Base-by-base conservation (phyloP, 2,113 vertebrate species). In the Piprites chloris region DNA sequence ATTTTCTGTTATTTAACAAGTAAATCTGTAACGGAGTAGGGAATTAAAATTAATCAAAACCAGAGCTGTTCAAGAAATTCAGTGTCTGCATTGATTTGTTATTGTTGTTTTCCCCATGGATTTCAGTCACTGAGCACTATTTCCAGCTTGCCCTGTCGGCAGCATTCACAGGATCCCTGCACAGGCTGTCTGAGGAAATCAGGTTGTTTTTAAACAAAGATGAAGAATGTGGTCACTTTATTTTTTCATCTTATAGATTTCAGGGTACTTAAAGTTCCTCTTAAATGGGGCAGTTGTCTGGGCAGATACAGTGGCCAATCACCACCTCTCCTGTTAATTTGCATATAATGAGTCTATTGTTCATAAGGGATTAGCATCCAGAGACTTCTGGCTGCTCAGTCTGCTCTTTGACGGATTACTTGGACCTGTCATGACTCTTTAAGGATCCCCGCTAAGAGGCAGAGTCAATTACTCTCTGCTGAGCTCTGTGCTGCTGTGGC, bases 381-480 rank as follows among this genome's bases (percentile, higher is more conserved):
- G 92, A 89, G 42, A 53, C 89, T 93, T 52, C 66, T 95, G 95
- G 95, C 95, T 95, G 32, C 3, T 84, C 92, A 81, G 79, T 65
- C 93, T 83, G 76, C 75, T 84, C 68, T 91, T 63, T 96, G 95
- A 93, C 41, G 20, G 93, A 96, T 96, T 96, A 90, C 79, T 94
- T 97, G 95, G 95, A 94, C 79, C 82, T 84, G 91, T 95, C 96
- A 93, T 35, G 96, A 80, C 85, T 96, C 79, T 88, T 97, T 88
- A 94, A 96, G 87, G 90, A 95, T 92, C 88, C 93, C 93, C 72
- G 80, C 93, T 95, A 96, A 94, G 81, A 95, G 74, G 77, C 87
- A 93, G 66, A 86, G 91, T 84, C 89, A 97, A 97, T 96, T 93
- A 89, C 94, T 68, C 94, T 97, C 94, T 87, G 94, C 87, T 92